Evolutionary conservation across 2,888 invertebrate species (phyloP).

Genomic region (Eurytoma adleriae): DNA sequence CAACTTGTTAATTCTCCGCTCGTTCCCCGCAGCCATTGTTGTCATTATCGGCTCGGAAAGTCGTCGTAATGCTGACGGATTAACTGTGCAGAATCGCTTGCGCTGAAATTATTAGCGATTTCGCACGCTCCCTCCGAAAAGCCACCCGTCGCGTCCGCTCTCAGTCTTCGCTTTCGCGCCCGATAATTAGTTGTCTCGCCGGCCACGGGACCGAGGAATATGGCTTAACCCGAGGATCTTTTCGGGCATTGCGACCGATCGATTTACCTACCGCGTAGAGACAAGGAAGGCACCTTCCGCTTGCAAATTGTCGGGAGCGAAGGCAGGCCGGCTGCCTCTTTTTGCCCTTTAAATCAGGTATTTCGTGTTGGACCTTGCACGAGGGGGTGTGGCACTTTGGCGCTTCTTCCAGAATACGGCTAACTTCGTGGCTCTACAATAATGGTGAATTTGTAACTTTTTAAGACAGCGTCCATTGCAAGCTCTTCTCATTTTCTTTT

Average conservation of each 20-base stretch:
- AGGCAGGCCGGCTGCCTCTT: too few relatives aligned
- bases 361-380: not conserved
- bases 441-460: too few relatives aligned
- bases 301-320: conserved; percentile 8
- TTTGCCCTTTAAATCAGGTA: not conserved
- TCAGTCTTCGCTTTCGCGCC: not conserved
- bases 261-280: conserved; percentile 52
- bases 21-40: conserved; percentile 4
- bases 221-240: conserved; percentile 26
- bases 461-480: too few relatives aligned
- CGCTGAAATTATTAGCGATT: conserved; percentile 50
- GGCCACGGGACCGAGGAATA: not conserved
- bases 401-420: too few relatives aligned
- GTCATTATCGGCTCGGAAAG: conserved; percentile 1
- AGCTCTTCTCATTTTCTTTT: too few relatives aligned
- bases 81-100: conserved; percentile 1
- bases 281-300: not conserved
- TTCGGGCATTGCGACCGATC: conserved; percentile 35
- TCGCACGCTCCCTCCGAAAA: conserved; percentile 41
- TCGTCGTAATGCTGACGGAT: conserved; percentile 37
- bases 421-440: too few relatives aligned
- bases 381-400: not conserved
- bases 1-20: not conserved
- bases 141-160: conserved; percentile 55
- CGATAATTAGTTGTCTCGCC: conserved; percentile 27